Conservation (phyloP, 2,797 vertebrate genomes). For the Psittacula derbiana region DNA sequence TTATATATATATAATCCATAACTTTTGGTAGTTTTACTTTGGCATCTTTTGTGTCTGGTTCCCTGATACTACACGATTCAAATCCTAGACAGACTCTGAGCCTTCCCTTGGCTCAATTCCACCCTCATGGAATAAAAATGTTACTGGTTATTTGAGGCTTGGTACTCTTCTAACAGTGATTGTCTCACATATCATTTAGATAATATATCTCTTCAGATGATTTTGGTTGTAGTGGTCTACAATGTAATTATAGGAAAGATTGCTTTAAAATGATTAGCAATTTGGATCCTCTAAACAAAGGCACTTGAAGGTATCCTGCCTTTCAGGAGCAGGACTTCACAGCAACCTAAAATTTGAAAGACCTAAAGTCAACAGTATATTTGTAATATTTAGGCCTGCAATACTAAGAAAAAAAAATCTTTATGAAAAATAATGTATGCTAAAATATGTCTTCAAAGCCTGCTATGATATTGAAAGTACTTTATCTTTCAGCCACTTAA, state of each 20-base stretch:
- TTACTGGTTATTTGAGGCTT: neutral
- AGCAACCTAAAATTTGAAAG: fast-evolving
- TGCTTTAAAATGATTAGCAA: neutral
- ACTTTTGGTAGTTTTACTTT: neutral
- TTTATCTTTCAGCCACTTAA: neutral
- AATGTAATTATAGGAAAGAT: neutral
- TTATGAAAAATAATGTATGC: neutral
- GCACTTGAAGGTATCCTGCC: neutral
- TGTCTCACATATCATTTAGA: neutral
- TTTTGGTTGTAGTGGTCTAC: neutral
- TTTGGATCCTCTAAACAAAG: neutral
- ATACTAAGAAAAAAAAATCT: neutral
- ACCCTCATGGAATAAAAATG: neutral
- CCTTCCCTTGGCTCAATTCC: neutral
- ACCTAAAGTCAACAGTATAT: neutral
- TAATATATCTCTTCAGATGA: neutral
- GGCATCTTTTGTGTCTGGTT: neutral
- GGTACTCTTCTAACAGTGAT: neutral
- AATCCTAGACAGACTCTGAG: neutral
- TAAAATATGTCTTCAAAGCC: neutral
- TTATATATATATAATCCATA: neutral
- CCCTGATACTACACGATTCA: neutral
- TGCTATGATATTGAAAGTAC: neutral
- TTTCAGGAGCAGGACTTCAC: neutral
- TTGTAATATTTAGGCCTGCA: neutral